Conservation (phyloP, 2,113 vertebrate genomes). For the Notechis scutatus region DNA sequence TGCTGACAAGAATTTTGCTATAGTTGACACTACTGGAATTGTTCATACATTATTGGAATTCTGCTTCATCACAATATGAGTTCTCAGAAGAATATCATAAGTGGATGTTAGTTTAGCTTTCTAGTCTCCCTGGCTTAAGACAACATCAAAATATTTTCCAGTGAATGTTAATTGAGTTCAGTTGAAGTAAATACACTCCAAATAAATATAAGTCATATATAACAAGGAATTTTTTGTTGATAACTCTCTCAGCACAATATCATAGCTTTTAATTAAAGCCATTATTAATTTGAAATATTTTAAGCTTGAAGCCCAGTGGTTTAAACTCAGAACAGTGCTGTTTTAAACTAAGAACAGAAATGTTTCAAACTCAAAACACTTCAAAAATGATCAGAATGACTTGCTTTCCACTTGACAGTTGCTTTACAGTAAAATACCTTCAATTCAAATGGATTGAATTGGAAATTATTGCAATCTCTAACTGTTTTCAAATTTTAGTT, state of each 20-base stretch:
- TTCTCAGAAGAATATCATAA: conserved; percentile 22
- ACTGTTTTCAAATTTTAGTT: conserved; percentile 33
- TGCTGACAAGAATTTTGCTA: neutral
- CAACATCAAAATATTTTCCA: neutral
- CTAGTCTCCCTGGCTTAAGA: neutral
- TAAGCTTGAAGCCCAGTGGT: neutral
- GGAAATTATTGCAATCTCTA: neutral
- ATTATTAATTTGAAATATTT: neutral
- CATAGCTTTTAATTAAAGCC: conserved; percentile 27
- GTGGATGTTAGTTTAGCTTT: neutral
- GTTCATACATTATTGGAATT: neutral
- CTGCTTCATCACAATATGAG: conserved; percentile 3
- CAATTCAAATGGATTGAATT: neutral
- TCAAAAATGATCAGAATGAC: neutral
- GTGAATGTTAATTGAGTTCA: neutral
- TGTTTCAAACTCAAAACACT: neutral
- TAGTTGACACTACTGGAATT: neutral
- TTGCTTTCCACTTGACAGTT: neutral
- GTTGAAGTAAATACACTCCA: neutral
- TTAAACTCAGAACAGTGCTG: neutral
- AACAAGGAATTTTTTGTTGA: neutral
- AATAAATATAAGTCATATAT: neutral
- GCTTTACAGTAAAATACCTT: neutral
- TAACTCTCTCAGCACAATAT: conserved; percentile 38
- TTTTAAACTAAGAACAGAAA: neutral